Conservation (phyloP, 2,888 invertebrate species). For the Cyaniris semiargus region DNA sequence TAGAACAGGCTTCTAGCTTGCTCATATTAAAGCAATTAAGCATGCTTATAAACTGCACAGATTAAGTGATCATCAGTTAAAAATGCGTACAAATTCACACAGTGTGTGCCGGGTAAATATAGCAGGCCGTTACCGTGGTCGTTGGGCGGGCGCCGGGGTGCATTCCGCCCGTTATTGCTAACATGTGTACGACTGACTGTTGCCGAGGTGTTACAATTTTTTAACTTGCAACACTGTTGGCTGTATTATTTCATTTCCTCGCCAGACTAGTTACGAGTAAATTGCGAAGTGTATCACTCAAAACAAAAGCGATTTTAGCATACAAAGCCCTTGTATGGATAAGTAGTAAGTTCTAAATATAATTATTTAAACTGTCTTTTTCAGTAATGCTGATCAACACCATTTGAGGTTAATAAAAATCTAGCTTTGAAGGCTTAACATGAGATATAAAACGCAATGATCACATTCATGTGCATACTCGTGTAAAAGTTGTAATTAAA, state of each 20-base stretch:
- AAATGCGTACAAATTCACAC: slow-evolving; percentile 12
- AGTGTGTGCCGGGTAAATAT: slow-evolving; percentile 13
- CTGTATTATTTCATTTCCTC: neutral
- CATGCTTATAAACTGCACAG: neutral
- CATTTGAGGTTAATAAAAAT: no score
- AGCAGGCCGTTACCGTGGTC: slow-evolving; percentile 9
- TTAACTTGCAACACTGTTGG: slow-evolving; percentile 2
- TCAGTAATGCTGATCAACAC: no score
- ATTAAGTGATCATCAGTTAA: neutral
- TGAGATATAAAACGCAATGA: neutral
- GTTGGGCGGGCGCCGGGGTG: slow-evolving; percentile 14
- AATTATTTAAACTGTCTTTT: no score
- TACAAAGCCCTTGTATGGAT: no score
- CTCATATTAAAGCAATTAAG: neutral
- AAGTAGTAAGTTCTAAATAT: no score
- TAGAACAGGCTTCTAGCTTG: neutral
- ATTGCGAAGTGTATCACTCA: no score
- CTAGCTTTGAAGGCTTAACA: neutral
- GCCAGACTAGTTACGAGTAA: neutral
- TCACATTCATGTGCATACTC: neutral
- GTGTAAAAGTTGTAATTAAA: neutral
- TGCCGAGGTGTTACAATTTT: neutral
- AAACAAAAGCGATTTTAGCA: no score
- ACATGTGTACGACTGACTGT: slow-evolving; percentile 1
- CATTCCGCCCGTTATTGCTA: slow-evolving; percentile 16